Base-by-base conservation (phyloP, 1,140 invertebrate genomes). In the Trinorchestia longiramus region DNA sequence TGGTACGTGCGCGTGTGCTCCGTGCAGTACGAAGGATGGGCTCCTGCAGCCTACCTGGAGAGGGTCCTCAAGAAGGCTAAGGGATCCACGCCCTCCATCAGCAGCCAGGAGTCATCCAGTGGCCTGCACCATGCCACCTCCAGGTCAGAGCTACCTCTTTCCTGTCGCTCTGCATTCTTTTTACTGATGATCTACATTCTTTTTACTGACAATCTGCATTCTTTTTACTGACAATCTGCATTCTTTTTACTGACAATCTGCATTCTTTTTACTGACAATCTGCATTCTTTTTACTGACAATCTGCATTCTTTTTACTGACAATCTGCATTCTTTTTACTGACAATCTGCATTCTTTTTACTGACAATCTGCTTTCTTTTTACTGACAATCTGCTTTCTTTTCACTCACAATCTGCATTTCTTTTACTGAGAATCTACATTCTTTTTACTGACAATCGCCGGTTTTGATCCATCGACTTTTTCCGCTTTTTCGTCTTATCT, bases 21-120 rank as follows among this genome's bases (percentile, higher is more conserved):
- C 98, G 97, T 97, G 97, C 97, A 95, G 40, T 96, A 98, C 96
- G 99, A 99, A 97, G 99, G 99, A 43, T 99, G 99, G 99, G 99
- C 99, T 87, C 99, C 99, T 47, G 98, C 99, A 8, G 98, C 99
- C n/a, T 99, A 99, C 97, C 97, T 99, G 96, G 99, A 99, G 97
- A 98, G 98, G 96, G 97, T 98, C 97, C 98, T 98, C 87, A 97
- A 96, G 97, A 98, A 98, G 95, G 97, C 97, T 41, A 97, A 97
- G 62, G 96, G 97, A 91, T 97, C 97, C 28, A 97, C 97, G 43
- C 97, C 97, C 40, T 97, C 97, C 40, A 97, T 97, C 87, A 97
- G 97, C 92, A 97, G 97, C 96, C 97, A 97, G 97, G 97, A 97
- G 77, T 96, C 96, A 41, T 97, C 97, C 41, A 96, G 95, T 19